Conservation (phyloP, 2,888 invertebrate species). For the Syrista parreyssii region DNA sequence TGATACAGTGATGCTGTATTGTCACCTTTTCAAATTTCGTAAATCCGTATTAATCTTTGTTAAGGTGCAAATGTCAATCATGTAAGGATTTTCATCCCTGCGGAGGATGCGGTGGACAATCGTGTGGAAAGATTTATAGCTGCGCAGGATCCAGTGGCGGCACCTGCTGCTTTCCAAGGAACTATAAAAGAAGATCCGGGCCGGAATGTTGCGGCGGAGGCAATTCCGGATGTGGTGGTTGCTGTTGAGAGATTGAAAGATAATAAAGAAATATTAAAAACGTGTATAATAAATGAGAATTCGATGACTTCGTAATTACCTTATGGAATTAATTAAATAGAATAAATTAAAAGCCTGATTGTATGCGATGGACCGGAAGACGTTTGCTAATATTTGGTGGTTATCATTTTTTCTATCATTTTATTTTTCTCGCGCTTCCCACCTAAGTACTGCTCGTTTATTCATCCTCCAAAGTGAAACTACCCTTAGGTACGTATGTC, state of each 20-base stretch:
- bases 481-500: no score
- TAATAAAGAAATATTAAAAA: no score
- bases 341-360: no score
- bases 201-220: constrained; percentile 38
- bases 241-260: constrained; percentile 21
- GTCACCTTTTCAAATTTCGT: not conserved
- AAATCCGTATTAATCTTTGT: not conserved
- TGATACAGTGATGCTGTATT: not conserved
- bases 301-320: no score
- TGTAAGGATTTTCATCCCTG: constrained; percentile 29
- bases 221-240: constrained; percentile 26
- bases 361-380: no score
- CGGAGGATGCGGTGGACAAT: constrained; percentile 41
- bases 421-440: no score
- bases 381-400: no score
- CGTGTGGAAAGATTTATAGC: constrained; percentile 42
- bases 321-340: no score
- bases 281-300: no score
- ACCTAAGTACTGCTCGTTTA: no score
- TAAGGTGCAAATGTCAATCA: constrained; percentile 38
- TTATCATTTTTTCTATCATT: no score
- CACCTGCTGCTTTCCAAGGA: constrained; percentile 40
- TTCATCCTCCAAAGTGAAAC: no score
- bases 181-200: constrained; percentile 36
- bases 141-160: constrained; percentile 36